Evolutionary conservation across 2,888 invertebrate genomes (phyloP).

Genomic region (Drosophila basisetae): DNA sequence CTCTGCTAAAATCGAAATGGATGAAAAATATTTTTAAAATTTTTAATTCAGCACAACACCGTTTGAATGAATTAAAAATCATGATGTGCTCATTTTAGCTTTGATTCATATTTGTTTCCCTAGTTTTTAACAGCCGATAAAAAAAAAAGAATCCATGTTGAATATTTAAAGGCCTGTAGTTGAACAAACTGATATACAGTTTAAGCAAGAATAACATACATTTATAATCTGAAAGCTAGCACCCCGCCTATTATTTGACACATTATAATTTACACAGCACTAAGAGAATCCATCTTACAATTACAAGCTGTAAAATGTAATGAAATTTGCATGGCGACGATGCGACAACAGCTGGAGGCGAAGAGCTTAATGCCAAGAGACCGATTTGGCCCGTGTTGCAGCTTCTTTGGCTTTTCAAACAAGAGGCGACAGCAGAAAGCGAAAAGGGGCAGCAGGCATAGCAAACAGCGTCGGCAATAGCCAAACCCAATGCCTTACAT

Average conservation of each 20-base stretch:
- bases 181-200: neutral
- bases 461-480: conserved; percentile 1
- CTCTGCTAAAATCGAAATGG: neutral
- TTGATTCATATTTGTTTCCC: neutral
- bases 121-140: neutral
- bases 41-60: neutral
- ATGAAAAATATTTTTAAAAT: neutral
- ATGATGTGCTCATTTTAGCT: neutral
- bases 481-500: conserved; percentile 78
- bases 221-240: neutral
- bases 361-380: conserved; percentile 2
- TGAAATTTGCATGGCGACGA: neutral
- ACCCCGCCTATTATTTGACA: neutral
- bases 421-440: conserved; percentile 41
- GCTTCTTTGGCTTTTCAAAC: neutral
- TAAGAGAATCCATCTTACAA: neutral
- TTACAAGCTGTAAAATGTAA: conserved; percentile 25
- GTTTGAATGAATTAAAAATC: neutral
- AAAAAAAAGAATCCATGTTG: neutral
- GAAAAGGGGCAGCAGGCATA: conserved; percentile 34
- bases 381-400: conserved; percentile 4
- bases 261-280: neutral
- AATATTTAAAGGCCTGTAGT: neutral
- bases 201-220: neutral
- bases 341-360: conserved; percentile 23